A percentile compares a stretch with the other conserved stretches of the same genome.
Conservation (phyloP, 2,888 invertebrate species). For the Amaurobius ferox region DNA sequence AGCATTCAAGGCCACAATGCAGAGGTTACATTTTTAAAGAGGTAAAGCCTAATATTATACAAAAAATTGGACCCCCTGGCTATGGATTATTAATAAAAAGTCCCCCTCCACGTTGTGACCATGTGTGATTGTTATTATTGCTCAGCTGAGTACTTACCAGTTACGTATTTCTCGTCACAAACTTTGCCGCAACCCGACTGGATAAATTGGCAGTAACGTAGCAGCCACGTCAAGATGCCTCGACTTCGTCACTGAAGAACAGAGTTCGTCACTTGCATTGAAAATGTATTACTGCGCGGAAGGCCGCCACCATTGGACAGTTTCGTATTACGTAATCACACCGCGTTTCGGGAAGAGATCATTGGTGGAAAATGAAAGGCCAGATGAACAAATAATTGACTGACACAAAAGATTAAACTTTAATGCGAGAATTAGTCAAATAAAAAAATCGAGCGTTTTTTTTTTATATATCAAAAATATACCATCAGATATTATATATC, state of each 20-base stretch:
- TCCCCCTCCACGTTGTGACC: slow-evolving; percentile 74
- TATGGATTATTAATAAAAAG: slow-evolving; percentile 30
- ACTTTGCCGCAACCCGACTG: slow-evolving; percentile 95
- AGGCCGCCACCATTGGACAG: slow-evolving; percentile 38
- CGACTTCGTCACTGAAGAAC: slow-evolving; percentile 72
- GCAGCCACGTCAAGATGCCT: slow-evolving; percentile 78
- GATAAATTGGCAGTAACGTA: slow-evolving; percentile 94
- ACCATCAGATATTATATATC: too few species aligned
- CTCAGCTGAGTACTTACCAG: slow-evolving; percentile 79
- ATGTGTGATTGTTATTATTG: slow-evolving; percentile 77
- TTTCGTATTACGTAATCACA: slow-evolving; percentile 56
- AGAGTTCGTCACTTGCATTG: slow-evolving; percentile 65
- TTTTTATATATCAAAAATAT: too few species aligned
- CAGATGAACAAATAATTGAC: slow-evolving; percentile 59
- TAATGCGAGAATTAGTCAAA: too few species aligned
- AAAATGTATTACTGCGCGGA: slow-evolving; percentile 70
- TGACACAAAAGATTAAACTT: not conserved
- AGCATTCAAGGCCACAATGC: slow-evolving; percentile 48
- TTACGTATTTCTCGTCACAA: slow-evolving; percentile 97
- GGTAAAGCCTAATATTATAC: slow-evolving; percentile 27
- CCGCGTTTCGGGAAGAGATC: slow-evolving; percentile 23
- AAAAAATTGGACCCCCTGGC: slow-evolving; percentile 30
- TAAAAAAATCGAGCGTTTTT: too few species aligned
- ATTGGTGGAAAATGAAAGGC: slow-evolving; percentile 42
- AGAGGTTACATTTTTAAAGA: slow-evolving; percentile 19